phyloP scores from a whole-genome alignment of 2,888 invertebrate species.

The Nomada goodeniana region DNA sequence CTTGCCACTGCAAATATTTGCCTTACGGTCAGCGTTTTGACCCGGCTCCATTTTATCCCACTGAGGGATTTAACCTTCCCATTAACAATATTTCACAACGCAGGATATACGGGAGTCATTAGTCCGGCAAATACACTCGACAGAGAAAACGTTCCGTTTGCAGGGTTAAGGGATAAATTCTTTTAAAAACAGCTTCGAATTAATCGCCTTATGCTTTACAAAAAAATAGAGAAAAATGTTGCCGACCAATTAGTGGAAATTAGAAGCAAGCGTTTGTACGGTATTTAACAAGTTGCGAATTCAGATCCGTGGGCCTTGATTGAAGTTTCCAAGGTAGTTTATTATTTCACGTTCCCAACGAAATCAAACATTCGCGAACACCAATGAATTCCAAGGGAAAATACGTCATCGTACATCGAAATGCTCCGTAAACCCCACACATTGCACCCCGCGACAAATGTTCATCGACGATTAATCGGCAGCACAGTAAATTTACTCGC shows the following conservation, averaged over 20 bases:
- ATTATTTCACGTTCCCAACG: no score
- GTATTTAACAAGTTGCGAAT: background rate
- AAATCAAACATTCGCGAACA: no score
- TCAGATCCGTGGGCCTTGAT: background rate
- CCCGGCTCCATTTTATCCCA: background rate
- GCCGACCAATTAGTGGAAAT: no score
- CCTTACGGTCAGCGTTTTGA: background rate
- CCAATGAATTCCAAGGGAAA: background rate
- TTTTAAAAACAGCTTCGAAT: background rate
- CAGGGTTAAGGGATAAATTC: background rate
- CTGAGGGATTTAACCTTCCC: constrained; percentile 6
- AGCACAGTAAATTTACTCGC: background rate
- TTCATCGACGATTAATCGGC: constrained; percentile 13
- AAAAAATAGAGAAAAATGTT: background rate
- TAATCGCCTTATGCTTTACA: background rate
- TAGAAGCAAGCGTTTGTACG: background rate
- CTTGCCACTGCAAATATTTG: constrained; percentile 4
- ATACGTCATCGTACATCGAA: background rate
- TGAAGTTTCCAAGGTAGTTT: background rate
- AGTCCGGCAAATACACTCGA: background rate
- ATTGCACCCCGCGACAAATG: background rate
- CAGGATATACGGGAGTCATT: background rate
- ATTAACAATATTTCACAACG: background rate
- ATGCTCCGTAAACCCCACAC: background rate
- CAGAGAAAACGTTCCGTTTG: background rate